Evolutionary conservation across 2,797 vertebrate species (phyloP), one percentile per base, ranked within the genome.

Genomic region (Hyperoplus immaculatus): DNA sequence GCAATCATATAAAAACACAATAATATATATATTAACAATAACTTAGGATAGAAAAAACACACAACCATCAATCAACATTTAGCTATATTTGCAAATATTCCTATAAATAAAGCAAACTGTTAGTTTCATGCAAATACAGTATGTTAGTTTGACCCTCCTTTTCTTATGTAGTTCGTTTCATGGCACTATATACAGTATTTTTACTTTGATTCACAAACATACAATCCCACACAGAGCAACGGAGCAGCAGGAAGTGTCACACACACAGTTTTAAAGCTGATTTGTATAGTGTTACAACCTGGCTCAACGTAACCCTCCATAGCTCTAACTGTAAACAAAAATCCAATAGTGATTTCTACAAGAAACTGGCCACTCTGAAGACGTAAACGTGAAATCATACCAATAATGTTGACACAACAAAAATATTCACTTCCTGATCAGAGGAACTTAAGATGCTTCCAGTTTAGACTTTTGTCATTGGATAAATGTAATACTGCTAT

Each of bases 41-140:
- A 86, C 14, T 82, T 83, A 75, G 5, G 5, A 72, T 59, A 65
- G n/a, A 65, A 80, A 49, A 85, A 61, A 72, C 65, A 72, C 36
- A 76, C 51, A 61, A 65, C 29, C 73, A 73, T 65, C 71, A 72
- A 57, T 42, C 53, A 69, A 59, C 57, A 46, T 62, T 0, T 43
- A 75, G 77, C 56, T 18, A 43, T 13, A 63, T 84, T 83, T 92
- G 88, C 85, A 91, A 90, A 88, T 72, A 76, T 55, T 77, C 64
- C 63, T 80, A 62, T 15, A 80, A 45, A 49, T 67, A 66, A 55
- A 45, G 7, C 11, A 51, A 45, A 47, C 0, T 2, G 8, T 67
- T 69, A 75, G 58, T 65, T 72, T 77, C 62, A 68, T 62, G 53
- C 39, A 75, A 55, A 66, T 53, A 49, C 46, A 29, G 29, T 29